Evolutionary conservation across 2,797 vertebrate genomes (phyloP).

Genomic region (Gobionotothen gibberifrons): DNA sequence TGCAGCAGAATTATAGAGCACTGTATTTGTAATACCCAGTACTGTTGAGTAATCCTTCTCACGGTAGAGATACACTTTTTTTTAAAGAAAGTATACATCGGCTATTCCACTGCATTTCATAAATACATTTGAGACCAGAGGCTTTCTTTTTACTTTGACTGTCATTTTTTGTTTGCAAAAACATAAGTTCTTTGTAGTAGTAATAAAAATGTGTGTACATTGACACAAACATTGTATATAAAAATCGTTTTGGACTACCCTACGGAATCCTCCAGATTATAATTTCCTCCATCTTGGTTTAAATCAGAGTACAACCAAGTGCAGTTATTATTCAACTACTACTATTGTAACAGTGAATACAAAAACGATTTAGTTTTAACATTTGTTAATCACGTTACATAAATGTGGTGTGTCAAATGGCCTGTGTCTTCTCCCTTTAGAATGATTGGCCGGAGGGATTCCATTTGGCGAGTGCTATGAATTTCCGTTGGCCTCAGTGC

Average conservation of each 20-base stretch:
- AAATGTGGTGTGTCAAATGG: neutral
- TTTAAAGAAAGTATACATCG: neutral
- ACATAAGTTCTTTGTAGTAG: neutral
- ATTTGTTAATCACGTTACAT: neutral
- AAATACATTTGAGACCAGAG: neutral
- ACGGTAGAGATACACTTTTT: too few relatives aligned
- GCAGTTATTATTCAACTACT: too few relatives aligned
- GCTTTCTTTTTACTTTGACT: neutral
- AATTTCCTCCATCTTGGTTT: too few relatives aligned
- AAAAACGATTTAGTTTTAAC: neutral
- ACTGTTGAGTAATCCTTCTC: too few relatives aligned
- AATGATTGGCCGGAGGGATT: conserved; percentile 95
- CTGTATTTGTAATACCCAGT: neutral
- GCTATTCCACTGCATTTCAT: neutral
- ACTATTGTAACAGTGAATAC: neutral
- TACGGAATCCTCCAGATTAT: too few relatives aligned
- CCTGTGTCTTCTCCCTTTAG: conserved; percentile 71
- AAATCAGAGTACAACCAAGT: neutral
- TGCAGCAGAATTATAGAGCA: neutral
- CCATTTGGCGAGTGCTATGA: conserved; percentile 93
- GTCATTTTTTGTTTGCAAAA: neutral
- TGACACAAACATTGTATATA: too few relatives aligned
- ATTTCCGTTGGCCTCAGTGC: conserved; percentile 97
- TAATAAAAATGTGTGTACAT: neutral
- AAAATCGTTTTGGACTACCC: too few relatives aligned